Evolutionary conservation across 2,113 vertebrate genomes (phyloP).

Genomic region (Euleptes europaea): DNA sequence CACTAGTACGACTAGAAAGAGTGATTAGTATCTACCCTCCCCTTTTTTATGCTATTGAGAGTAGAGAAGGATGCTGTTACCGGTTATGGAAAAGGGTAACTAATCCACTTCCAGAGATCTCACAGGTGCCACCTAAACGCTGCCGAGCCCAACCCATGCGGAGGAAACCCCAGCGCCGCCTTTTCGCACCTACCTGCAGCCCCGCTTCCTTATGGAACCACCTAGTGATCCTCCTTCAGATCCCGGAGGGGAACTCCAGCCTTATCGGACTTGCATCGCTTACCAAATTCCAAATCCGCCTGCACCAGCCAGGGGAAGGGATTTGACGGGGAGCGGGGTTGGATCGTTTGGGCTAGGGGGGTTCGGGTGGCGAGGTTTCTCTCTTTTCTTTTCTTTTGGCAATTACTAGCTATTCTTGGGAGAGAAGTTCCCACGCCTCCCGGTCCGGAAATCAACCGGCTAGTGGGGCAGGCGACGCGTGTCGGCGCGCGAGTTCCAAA

Average conservation of each 20-base stretch:
- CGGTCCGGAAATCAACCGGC: background rate
- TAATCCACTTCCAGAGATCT: background rate
- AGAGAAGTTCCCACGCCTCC: background rate
- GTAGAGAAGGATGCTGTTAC: background rate
- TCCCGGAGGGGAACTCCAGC: slow-evolving; percentile 61
- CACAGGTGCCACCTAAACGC: background rate
- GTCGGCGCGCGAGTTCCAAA: slow-evolving; percentile 35
- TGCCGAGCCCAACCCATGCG: background rate
- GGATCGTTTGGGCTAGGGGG: background rate
- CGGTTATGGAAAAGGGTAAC: background rate
- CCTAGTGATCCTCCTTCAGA: slow-evolving; percentile 75
- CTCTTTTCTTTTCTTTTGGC: no score
- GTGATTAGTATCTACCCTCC: background rate
- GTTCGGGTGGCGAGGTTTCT: background rate
- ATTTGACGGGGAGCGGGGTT: background rate
- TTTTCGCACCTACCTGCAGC: slow-evolving; percentile 75
- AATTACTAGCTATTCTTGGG: background rate
- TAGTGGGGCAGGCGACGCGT: slow-evolving; percentile 8
- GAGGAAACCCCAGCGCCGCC: background rate
- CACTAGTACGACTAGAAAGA: no score
- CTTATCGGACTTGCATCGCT: slow-evolving; percentile 80
- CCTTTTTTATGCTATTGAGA: background rate
- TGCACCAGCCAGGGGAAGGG: slow-evolving; percentile 67
- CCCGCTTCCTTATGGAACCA: slow-evolving; percentile 73
- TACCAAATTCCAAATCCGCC: slow-evolving; percentile 74